Evolutionary conservation across 1,140 invertebrate genomes (phyloP).

Genomic region (Caligus rogercresseyi): DNA sequence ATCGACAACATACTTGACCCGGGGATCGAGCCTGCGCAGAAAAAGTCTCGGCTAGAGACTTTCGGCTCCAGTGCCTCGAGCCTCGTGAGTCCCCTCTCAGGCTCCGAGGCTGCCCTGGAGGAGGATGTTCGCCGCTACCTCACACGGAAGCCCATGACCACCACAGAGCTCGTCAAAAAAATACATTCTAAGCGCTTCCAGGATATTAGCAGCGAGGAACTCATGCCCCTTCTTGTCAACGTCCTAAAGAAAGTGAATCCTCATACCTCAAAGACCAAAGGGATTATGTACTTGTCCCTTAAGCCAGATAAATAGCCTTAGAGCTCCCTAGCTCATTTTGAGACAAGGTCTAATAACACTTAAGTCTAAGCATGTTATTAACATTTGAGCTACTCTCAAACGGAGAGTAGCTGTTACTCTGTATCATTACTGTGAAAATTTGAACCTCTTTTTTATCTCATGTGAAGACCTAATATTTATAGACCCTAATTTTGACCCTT

Average conservation of each 20-base stretch:
- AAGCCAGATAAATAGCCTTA: slow-evolving; percentile 24
- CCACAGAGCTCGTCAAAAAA: slow-evolving; percentile 79
- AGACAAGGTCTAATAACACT: no score
- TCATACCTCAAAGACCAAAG: slow-evolving; percentile 72
- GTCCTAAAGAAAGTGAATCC: slow-evolving; percentile 89
- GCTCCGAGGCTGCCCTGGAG: slow-evolving; percentile 75
- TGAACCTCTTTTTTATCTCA: no score
- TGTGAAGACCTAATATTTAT: no score
- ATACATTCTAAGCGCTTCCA: slow-evolving; percentile 74
- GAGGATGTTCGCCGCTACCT: slow-evolving; percentile 81
- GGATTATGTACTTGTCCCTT: slow-evolving; percentile 83
- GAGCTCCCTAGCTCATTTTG: no score
- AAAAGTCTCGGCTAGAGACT: slow-evolving; percentile 23
- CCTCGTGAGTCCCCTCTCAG: slow-evolving; percentile 29
- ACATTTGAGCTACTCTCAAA: no score
- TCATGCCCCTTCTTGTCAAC: slow-evolving; percentile 80
- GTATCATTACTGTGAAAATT: no score
- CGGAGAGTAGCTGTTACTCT: no score
- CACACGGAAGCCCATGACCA: slow-evolving; percentile 85
- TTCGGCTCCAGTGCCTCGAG: slow-evolving; percentile 20
- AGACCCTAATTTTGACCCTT: no score
- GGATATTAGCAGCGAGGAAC: slow-evolving; percentile 65
- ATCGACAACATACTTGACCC: slow-evolving; percentile 7
- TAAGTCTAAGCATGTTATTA: no score
- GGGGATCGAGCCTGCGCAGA: slow-evolving; percentile 2